Base-by-base conservation (phyloP, 2,113 vertebrate species). In the Cebidichthys violaceus region DNA sequence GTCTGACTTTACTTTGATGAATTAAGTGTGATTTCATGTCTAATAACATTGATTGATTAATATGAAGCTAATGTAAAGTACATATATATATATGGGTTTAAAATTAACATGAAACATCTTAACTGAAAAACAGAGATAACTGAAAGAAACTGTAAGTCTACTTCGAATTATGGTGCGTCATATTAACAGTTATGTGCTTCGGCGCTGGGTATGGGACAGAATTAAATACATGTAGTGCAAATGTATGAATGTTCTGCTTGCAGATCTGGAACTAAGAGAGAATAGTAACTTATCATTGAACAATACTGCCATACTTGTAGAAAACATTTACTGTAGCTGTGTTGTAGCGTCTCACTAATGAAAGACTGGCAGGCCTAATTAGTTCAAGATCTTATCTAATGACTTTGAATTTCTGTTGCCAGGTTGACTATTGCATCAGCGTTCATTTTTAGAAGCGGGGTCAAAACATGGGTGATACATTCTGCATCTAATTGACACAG, bases 361-460 rank as follows among this genome's bases (percentile, higher is more conserved):
- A 75, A 65, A 81, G 59, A 83, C 75, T 81, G 83, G 39, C 67
- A 61, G 64, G n/a, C 45, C 71, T 90, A 86, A 92, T 89, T 71
- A 86, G 45, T 73, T 86, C 81, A 86, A 67, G 67, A 78, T 57
- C 81, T 77, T 41, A 27, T 78, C 50, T 88, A 87, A 89, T 74
- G 84, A 86, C 75, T 77, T 66, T 77, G 80, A 83, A 83, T 79
- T 85, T 84, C 70, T 86, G 67, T 84, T 88, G 83, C 70, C 62
- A 77, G 88, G 69, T 70, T 50, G 77, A 76, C 81, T 65, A 81
- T 89, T 92, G 83, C 90, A 83, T 92, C 90, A 88, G 70, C 33
- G 83, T 82, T 88, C 75, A 75, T 75, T 89, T 91, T 86, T 65
- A 90, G 89, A 88, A 84, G 77, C 64, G 4, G 47, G 66, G 65